A percentile compares a stretch with the other conserved stretches of the same genome.
Conservation (phyloP, 2,113 vertebrate genomes). For the Empidonax alnorum region DNA sequence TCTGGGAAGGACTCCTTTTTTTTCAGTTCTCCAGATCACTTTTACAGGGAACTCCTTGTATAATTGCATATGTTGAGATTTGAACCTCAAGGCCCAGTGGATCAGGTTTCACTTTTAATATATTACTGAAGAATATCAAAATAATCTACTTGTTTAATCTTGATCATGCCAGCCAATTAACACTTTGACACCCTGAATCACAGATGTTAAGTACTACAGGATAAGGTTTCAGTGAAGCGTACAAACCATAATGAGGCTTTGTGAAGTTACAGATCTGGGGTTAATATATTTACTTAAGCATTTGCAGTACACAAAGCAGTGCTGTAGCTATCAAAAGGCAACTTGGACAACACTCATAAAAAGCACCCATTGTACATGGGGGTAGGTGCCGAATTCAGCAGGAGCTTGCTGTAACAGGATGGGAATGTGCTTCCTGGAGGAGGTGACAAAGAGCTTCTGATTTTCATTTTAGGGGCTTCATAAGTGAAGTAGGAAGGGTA, state of each 20-base stretch:
- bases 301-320: not conserved
- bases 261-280: constrained; percentile 11
- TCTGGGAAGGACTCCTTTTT: constrained; percentile 61
- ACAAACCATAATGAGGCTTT: not conserved
- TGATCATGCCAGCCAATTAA: constrained; percentile 52
- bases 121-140: constrained; percentile 60
- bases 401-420: not conserved
- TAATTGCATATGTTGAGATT: constrained; percentile 56
- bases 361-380: not conserved
- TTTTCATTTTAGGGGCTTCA: not conserved
- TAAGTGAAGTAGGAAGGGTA: not conserved
- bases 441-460: not conserved
- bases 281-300: constrained; percentile 6
- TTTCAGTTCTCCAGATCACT: constrained; percentile 64
- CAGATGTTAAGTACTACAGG: not conserved
- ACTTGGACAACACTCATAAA: not conserved
- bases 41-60: constrained; percentile 69
- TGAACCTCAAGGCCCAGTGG: constrained; percentile 8
- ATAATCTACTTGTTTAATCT: constrained; percentile 68
- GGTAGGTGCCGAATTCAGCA: fast-evolving
- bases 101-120: constrained; percentile 73
- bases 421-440: not conserved
- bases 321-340: not conserved
- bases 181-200: constrained; percentile 51
- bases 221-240: constrained; percentile 13